These are phyloP conservation scores for Eupelmus urozonus DNA, from an alignment of 2,888 invertebrate genomes.

Conservation along the genomic window DNA sequence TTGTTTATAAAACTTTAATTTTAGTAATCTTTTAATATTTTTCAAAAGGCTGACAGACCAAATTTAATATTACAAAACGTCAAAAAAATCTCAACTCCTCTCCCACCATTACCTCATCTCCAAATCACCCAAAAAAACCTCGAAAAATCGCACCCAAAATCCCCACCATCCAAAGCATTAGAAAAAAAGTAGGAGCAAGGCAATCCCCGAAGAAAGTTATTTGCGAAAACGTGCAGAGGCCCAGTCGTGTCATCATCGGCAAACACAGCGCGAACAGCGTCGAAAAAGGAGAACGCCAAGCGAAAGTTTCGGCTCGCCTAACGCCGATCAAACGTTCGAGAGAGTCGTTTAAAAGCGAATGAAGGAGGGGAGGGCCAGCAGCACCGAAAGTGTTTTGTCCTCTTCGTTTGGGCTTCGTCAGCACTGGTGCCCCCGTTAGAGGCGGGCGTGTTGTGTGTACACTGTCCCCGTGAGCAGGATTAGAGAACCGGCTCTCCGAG, in stretches of 20 bases:
- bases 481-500: slow-evolving; percentile 52
- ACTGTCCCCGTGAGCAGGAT: slow-evolving; percentile 13
- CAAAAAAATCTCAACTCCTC: too few species aligned
- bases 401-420: slow-evolving; percentile 19
- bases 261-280: background rate
- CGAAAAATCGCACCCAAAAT: background rate
- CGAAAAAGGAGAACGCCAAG: slow-evolving; percentile 8
- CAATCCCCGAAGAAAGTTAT: slow-evolving; percentile 1
- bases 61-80: too few species aligned
- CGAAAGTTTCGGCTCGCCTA: slow-evolving; percentile 62
- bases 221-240: background rate
- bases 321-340: slow-evolving; percentile 68
- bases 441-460: slow-evolving; percentile 5
- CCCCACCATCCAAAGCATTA: background rate
- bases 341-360: slow-evolving; percentile 41
- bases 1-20: too few species aligned
- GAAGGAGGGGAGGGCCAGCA: slow-evolving; percentile 49
- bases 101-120: too few species aligned
- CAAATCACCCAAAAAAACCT: background rate
- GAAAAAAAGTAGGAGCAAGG: background rate
- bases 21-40: too few species aligned
- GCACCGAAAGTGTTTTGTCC: slow-evolving; percentile 63
- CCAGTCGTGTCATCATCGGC: background rate
- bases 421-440: slow-evolving; percentile 58
- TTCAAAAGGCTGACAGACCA: too few species aligned